Percentiles rank a stretch among this genome's conserved stretches.
These are phyloP conservation scores for Xenopus borealis DNA, from an alignment of 2,113 vertebrate species.

Conservation along the genomic window DNA sequence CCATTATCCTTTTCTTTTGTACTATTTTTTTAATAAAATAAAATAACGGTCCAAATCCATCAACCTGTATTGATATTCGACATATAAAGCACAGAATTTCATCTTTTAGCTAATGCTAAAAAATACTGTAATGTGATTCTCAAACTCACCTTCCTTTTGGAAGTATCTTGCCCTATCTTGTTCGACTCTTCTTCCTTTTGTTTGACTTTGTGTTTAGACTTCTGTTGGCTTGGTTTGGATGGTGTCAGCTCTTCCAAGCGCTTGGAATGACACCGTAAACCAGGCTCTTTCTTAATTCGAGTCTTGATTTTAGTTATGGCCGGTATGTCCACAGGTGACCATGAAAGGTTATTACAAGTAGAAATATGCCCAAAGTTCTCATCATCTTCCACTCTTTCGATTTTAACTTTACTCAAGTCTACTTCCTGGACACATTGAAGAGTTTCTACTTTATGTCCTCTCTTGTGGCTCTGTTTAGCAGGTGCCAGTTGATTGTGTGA, in stretches of 20 bases:
- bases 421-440: constrained; percentile 59
- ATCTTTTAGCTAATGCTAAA: no score
- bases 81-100: no score
- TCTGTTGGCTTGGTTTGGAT: constrained; percentile 58
- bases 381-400: constrained; percentile 65
- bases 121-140: no score
- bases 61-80: no score
- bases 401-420: constrained; percentile 71
- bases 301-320: constrained; percentile 49
- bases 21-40: no score
- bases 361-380: constrained; percentile 51
- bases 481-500: constrained; percentile 44
- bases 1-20: no score
- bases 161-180: constrained; percentile 46
- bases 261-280: constrained; percentile 64
- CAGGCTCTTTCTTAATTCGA: constrained; percentile 59
- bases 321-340: constrained; percentile 49
- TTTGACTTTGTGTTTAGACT: constrained; percentile 61
- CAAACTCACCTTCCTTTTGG: constrained; percentile 62
- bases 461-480: constrained; percentile 43
- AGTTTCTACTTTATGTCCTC: constrained; percentile 49
- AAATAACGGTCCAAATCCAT: no score
- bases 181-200: constrained; percentile 45
- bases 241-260: constrained; percentile 55
- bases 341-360: constrained; percentile 6